These are phyloP conservation scores for Glaucomys volans DNA, from an alignment of 2,113 vertebrate genomes.

Conservation along the genomic window DNA sequence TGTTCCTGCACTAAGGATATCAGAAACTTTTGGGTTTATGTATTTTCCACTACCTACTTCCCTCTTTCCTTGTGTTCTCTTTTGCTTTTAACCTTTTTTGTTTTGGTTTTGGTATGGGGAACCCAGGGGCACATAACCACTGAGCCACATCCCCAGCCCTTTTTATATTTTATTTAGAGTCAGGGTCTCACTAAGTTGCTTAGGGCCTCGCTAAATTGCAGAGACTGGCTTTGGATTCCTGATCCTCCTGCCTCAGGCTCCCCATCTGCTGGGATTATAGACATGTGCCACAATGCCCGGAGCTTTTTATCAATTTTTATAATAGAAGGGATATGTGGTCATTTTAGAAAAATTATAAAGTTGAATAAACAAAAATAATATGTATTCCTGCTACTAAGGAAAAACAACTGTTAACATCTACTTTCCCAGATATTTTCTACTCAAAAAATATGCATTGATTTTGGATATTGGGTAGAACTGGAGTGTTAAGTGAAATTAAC, in stretches of 20 bases:
- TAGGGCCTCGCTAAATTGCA: no score
- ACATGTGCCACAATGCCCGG: no score
- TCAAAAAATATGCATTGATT: not conserved
- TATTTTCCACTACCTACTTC: not conserved
- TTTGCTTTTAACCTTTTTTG: not conserved
- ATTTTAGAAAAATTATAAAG: constrained; percentile 30
- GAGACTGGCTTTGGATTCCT: no score
- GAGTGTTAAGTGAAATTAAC: not conserved
- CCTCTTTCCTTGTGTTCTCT: not conserved
- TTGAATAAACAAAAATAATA: not conserved
- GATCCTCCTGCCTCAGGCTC: no score
- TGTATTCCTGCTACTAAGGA: not conserved
- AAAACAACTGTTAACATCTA: not conserved
- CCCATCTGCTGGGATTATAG: no score
- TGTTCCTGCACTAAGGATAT: not conserved
- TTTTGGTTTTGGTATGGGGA: no score
- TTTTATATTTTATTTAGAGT: no score
- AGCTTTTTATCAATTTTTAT: not conserved
- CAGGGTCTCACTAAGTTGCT: no score
- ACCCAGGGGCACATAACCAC: no score
- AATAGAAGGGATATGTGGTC: not conserved
- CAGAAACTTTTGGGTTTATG: not conserved
- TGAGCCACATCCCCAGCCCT: no score
- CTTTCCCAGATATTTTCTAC: not conserved
- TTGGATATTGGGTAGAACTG: not conserved